Base-by-base conservation (phyloP, 1,140 invertebrate genomes). In the Bradynema listronoti region DNA sequence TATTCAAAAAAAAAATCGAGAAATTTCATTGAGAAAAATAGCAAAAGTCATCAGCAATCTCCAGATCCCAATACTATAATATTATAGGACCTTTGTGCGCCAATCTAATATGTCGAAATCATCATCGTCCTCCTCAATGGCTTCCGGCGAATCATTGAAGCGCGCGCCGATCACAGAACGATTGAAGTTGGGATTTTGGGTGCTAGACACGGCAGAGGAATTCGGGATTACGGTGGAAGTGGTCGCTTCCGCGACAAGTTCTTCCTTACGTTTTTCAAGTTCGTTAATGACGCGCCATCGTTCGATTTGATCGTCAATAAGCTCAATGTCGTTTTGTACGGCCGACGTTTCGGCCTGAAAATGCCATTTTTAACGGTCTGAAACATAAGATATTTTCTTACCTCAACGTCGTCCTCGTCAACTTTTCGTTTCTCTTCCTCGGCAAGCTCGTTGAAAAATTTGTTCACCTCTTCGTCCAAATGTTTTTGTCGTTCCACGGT, bases 221-320 rank as follows among this genome's bases (percentile, higher is more conserved):
- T 63, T 62, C 24, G 61, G 62, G 11, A 6, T 19, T 16, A 54
- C 59, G n/a, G 52, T 36, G 34, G 49, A 63, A 14, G 27, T 19
- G 32, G 42, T 11, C 6, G 19, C 45, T 32, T 24, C 11, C 34
- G 63, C 59, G n/a, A 63, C 25, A 24, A 66, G 6, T 24, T n/a
- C 32, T 46, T 63, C 61, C 9, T 63, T 63, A 14, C 41, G 30
- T 42, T 36, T 63, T 19, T 63, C 61, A n/a, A 63, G 61, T 16
- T 63, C 59, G 30, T 63, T 63, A 9, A 63, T 43, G 43, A 34
- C 16, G 27, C 53, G 51, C 61, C 61, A 63, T 34, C 61, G 22
- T 43, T 63, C 61, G 32, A 63, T 63, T 9, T 63, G 59, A 25
- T 63, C 61, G 27, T 63, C 61, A 19, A 63, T 63, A 16, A 52